These are phyloP conservation scores for Nicator chloris DNA, from an alignment of 2,113 vertebrate species.

Conservation along the genomic window DNA sequence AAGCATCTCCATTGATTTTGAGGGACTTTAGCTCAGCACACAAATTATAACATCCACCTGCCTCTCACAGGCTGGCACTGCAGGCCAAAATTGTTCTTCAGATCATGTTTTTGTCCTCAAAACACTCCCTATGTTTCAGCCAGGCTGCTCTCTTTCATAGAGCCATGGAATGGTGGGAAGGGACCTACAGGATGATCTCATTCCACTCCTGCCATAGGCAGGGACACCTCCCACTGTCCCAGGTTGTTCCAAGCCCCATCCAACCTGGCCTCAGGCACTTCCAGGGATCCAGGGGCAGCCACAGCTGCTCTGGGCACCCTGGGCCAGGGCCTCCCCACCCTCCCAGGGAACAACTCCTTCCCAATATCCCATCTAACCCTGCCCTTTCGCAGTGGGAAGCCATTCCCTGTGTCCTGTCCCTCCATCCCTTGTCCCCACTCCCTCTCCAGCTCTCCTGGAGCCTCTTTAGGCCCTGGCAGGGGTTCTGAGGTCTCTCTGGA, in stretches of 20 bases:
- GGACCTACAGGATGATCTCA: neutral
- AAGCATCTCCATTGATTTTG: neutral
- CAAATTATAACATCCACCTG: neutral
- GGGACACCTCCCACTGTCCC: rapidly evolving
- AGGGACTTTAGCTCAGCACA: neutral
- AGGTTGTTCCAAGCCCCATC: rapidly evolving
- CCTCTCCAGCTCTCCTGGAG: neutral
- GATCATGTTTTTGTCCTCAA: neutral
- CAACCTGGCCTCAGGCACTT: rapidly evolving
- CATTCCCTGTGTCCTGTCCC: neutral
- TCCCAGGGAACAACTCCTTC: neutral
- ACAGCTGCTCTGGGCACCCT: neutral
- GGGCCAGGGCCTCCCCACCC: neutral
- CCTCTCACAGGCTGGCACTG: neutral
- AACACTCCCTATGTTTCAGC: neutral
- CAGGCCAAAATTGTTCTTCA: neutral
- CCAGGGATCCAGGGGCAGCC: neutral
- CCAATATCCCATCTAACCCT: neutral
- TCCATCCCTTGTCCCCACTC: rapidly evolving
- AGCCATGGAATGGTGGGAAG: neutral
- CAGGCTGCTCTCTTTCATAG: neutral
- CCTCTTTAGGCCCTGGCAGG: rapidly evolving
- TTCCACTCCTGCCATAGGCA: neutral
- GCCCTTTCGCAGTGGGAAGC: neutral
- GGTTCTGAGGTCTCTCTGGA: neutral